Evolutionary conservation across 2,797 vertebrate species (phyloP), one percentile per base, ranked within the genome.

Genomic region (Sylvia borin): DNA sequence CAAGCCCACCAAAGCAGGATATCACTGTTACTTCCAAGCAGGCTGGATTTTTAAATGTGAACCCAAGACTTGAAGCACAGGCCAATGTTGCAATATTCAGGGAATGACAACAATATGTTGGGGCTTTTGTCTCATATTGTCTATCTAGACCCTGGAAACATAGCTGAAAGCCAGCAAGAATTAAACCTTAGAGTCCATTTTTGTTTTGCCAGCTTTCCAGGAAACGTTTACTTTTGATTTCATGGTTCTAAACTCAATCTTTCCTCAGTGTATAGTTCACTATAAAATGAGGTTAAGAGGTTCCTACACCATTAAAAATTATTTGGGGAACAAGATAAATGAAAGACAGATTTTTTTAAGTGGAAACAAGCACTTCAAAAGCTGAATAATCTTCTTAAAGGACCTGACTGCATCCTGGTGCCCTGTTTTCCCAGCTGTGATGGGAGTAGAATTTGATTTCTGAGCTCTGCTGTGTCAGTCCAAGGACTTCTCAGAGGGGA

Each of bases 141-240:
- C 53, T 71, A 16, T 55, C 26, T 34, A 29, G 43, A 84, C 32
- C 32, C 57, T 91, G 68, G 45, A 85, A 92, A 80, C 5, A 21
- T 16, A 91, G 19, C 54, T 90, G 58, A 72, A 92, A 92, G 24
- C 15, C 58, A 90, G 27, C 5, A 80, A 72, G 54, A 68, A 36
- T 32, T 62, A 43, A 85, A 66, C 16, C 40, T 81, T 38, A 42
- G 43, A 58, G 20, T 47, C 40, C 2, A 1, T 53, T 15, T 65
- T 20, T 54, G 14, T 57, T 72, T 90, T 74, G 20, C 61, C 47
- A 92, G 34, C 82, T 92, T 94, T 86, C 70, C 58, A 88, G 61
- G 62, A 92, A 92, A 65, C 10, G 4, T 47, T 92, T 82, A 67
- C 26, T 80, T 82, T 38, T 77, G 61, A 91, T 90, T 94, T 91